A percentile compares a stretch with the other conserved stretches of the same genome.
Evolutionary conservation across 2,797 vertebrate species (phyloP).

Genomic region (Thunnus albacares): DNA sequence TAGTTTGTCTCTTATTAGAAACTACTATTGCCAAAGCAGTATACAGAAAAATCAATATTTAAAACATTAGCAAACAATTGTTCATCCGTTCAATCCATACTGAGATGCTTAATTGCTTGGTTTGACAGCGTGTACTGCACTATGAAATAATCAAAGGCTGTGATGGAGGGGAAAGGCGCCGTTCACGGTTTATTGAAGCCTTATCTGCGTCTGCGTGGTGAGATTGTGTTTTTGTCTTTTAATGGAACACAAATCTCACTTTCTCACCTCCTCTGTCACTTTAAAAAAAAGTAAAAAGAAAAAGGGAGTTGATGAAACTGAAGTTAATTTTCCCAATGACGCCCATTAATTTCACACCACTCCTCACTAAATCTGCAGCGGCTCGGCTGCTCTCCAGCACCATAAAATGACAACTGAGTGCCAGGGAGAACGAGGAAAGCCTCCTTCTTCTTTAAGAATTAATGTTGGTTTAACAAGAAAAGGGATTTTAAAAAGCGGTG

Average conservation of each 20-base stretch:
- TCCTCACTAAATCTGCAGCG: conserved; percentile 51
- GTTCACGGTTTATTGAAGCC: conserved; percentile 12
- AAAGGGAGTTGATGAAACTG: conserved; percentile 13
- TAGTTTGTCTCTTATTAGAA: conserved; percentile 57
- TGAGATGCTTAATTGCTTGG: conserved; percentile 58
- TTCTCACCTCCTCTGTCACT: neutral
- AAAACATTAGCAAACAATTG: conserved; percentile 66
- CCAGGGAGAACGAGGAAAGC: conserved; percentile 42
- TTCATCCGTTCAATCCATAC: conserved; percentile 43
- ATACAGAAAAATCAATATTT: conserved; percentile 66
- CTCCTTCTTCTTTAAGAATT: conserved; percentile 66
- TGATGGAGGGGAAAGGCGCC: conserved; percentile 30
- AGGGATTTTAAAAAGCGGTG: conserved; percentile 53
- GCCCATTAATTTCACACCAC: conserved; percentile 43
- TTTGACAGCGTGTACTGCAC: conserved; percentile 55
- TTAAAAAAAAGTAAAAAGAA: conserved; percentile 12
- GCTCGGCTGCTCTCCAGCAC: conserved; percentile 38
- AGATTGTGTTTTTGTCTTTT: conserved; percentile 11
- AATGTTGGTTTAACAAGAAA: conserved; percentile 67
- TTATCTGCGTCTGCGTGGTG: neutral
- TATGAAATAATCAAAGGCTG: conserved; percentile 54
- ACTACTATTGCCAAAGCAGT: conserved; percentile 35
- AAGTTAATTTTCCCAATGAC: conserved; percentile 37
- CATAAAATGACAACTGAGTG: conserved; percentile 58
- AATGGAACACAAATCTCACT: conserved; percentile 2